Evolutionary conservation across 2,888 invertebrate genomes (phyloP).

Genomic region (Tipula confusa): DNA sequence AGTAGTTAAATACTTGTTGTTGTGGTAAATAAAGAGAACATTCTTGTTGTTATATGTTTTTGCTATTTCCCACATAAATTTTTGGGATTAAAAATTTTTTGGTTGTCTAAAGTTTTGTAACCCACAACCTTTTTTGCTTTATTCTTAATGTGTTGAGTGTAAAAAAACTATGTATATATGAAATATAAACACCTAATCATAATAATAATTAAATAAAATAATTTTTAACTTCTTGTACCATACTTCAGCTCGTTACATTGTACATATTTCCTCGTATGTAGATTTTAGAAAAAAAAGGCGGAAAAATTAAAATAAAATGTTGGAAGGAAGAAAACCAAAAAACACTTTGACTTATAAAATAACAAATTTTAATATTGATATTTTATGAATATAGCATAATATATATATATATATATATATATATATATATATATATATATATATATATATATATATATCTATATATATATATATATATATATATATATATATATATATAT

Average conservation of each 20-base stretch:
- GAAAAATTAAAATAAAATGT: background rate
- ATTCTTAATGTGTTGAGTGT: background rate
- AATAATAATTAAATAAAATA: background rate
- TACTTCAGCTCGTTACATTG: too few species aligned
- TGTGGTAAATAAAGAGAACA: background rate
- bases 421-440: background rate
- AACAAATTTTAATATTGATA: constrained; percentile 3
- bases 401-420: background rate
- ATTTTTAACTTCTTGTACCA: background rate
- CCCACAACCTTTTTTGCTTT: background rate
- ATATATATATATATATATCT: background rate
- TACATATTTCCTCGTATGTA: background rate
- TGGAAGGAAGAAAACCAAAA: background rate
- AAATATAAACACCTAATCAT: background rate
- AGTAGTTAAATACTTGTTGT: constrained; percentile 15
- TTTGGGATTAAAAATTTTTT: background rate
- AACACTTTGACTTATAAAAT: constrained; percentile 25
- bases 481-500: background rate
- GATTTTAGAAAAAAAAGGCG: background rate
- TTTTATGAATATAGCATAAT: background rate
- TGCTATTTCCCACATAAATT: background rate
- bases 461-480: background rate
- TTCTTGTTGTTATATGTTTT: background rate
- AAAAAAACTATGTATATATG: background rate
- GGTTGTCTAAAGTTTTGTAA: background rate